Evolutionary conservation across 2,797 vertebrate genomes (phyloP).

Genomic region (Spinus pinus): DNA sequence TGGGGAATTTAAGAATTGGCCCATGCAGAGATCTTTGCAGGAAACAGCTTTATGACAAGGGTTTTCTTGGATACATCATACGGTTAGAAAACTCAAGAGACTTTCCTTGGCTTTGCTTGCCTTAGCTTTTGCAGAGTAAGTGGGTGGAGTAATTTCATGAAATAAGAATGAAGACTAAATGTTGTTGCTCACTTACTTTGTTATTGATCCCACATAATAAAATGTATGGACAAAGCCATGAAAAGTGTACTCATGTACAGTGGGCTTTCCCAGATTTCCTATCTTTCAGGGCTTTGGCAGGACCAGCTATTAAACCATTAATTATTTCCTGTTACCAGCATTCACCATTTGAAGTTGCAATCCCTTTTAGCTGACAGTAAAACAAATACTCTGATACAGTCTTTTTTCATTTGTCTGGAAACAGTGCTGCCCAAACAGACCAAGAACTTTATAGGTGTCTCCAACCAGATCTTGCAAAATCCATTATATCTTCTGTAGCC

Average conservation of each 20-base stretch:
- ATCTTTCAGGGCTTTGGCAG: neutral
- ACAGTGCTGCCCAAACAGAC: neutral
- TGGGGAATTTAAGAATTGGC: neutral
- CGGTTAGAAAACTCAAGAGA: neutral
- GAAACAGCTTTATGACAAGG: neutral
- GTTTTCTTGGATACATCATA: neutral
- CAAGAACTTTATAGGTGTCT: neutral
- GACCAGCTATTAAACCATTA: neutral
- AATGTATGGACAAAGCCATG: neutral
- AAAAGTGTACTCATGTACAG: neutral
- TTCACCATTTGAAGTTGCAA: neutral
- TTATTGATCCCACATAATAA: neutral
- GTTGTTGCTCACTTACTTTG: fast-evolving
- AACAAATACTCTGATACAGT: neutral
- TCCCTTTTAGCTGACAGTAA: neutral
- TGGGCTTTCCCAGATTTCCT: neutral
- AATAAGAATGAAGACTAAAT: neutral
- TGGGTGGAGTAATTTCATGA: neutral
- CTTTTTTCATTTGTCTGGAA: neutral
- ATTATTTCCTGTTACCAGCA: neutral
- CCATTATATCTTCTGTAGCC: neutral
- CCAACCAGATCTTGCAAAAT: neutral
- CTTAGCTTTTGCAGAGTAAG: neutral
- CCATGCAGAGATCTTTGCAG: neutral
- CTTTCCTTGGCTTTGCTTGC: neutral